Evolutionary conservation across 2,797 vertebrate species (phyloP), one percentile per base, ranked within the genome.

Genomic region (Cetoscarus ocellatus): DNA sequence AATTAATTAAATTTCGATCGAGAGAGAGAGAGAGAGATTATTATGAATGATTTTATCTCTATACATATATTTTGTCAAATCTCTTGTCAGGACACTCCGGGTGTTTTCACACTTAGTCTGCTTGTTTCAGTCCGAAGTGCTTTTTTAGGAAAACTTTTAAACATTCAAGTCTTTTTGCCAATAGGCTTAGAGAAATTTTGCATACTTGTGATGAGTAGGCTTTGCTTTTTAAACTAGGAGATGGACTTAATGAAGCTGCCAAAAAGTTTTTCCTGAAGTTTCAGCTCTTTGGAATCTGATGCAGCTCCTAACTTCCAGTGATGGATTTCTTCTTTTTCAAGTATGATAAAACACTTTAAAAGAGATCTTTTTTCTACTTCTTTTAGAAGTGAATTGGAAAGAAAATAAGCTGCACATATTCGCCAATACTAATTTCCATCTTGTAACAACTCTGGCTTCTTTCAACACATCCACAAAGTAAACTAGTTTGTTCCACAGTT

Each of bases 371-470:
- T 69, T 63, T 49, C n/a, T 69, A 34, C 50, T 54, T 43, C 40
- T 72, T 70, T 54, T 42, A 55, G 34, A 62, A 59, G 42, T 59
- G 7, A 64, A 62, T 50, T 27, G 12, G 53, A 10, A 15, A 50
- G 10, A 15, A 15, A 50, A 59, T 49, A 64, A 61, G 60, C 63
- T 17, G 61, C 44, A 59, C 67, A 75, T 48, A 79, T 70, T 50
- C 62, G 18, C 51, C 47, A 47, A 68, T 56, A 36, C 51, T 68
- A 38, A 77, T 80, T 75, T 73, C 45, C 45, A 66, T 52, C 27
- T 27, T 13, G 19, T 13, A 61, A 57, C 7, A 12, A n/a, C 53
- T 43, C 70, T 34, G 0, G 7, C 43, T 5, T 39, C 48, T 63
- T 48, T 53, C 14, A n/a, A n/a, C n/a, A n/a, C n/a, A n/a, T n/a